Percentiles rank a stretch among this genome's conserved stretches.
Evolutionary conservation across 2,797 vertebrate species (phyloP).

Genomic region (Melanotaenia parkinsoni): DNA sequence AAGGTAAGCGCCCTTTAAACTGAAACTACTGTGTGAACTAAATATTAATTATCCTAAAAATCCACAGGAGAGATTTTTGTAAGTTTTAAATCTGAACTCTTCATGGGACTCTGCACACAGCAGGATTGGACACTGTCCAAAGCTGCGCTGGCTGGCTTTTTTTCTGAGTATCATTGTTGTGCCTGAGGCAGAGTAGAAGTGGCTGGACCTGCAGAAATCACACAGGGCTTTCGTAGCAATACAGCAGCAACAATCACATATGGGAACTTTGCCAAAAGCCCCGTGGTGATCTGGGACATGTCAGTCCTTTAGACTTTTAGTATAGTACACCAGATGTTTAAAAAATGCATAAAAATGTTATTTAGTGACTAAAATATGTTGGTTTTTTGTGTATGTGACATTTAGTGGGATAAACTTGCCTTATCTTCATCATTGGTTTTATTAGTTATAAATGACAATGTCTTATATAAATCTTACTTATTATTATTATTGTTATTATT

Average conservation of each 20-base stretch:
- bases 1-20: slow-evolving; percentile 82
- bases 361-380: background rate
- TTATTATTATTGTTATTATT: background rate
- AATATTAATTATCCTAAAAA: background rate
- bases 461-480: background rate
- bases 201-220: slow-evolving; percentile 58
- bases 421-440: background rate
- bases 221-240: slow-evolving; percentile 44
- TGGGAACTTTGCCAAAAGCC: slow-evolving; percentile 30
- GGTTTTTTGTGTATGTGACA: background rate
- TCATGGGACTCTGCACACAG: slow-evolving; percentile 27
- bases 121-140: slow-evolving; percentile 1
- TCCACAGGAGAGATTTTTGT: background rate
- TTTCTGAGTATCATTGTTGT: slow-evolving; percentile 36
- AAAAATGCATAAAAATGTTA: slow-evolving; percentile 11
- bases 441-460: too few relatives aligned
- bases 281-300: background rate
- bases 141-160: slow-evolving; percentile 8
- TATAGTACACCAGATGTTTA: background rate
- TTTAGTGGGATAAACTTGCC: background rate
- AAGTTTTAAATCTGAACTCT: background rate
- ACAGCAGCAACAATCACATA: slow-evolving; percentile 20
- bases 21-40: background rate
- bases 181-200: slow-evolving; percentile 51
- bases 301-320: background rate